Evolutionary conservation across 2,888 invertebrate species (phyloP), one percentile per base, ranked within the genome.

Genomic region (Phlogophora meticulosa): DNA sequence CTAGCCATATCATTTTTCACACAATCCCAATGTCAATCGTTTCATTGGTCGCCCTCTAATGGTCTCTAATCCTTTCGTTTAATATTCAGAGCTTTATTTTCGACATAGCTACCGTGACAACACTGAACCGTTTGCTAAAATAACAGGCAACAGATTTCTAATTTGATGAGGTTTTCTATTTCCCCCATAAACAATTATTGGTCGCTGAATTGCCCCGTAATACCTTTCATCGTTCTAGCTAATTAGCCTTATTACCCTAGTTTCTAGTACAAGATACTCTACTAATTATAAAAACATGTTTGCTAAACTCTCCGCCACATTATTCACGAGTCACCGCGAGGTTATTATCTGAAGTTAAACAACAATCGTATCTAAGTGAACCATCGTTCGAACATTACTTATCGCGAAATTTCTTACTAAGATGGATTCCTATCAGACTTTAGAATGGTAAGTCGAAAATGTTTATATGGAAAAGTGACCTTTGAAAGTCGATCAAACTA

Each of bases 281-380:
- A 58, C 62, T 72, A 74, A 74, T 80, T 80, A 77, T 63, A 67
- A 56, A 72, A 20, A 55, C 61, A 49, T 67, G 62, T 76, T 69
- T 58, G 62, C 62, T 66, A 66, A 80, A 67, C 70, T 81, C 61
- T 61, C 63, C 48, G 28, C 43, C 17, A 36, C 52, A 70, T 74
- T 78, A 78, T 78, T 74, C 76, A 64, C 49, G 20, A 78, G 63
- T 57, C 60, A 79, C 79, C 42, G 40, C 22, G 49, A 48, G 17
- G 20, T 64, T 66, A 66, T 64, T 82, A 80, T 73, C 59, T 57
- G 24, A 57, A 69, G 80, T 65, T 42, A 53, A 70, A 73, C 61
- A 65, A 88, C 88, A 88, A 88, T 87, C 58, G 56, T 86, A 88
- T 88, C 87, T 62, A 87, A 84, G 76, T 88, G 71, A 83, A 72